A percentile compares a stretch with the other conserved stretches of the same genome.
phyloP scores from a whole-genome alignment of 2,888 invertebrate species.

The Epirrhoe alternata region DNA sequence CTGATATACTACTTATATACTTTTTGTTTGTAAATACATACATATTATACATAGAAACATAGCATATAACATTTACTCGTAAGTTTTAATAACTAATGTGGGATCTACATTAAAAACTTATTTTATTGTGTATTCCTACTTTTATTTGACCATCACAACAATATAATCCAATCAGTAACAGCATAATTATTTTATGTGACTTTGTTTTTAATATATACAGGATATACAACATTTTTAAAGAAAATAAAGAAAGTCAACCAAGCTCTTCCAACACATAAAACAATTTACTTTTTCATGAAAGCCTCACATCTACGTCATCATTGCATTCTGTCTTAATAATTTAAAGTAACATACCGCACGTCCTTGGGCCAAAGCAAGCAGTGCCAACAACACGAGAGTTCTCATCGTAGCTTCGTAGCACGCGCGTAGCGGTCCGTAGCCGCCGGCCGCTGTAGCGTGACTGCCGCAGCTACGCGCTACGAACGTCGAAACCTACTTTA shows the following conservation, averaged over 20 bases:
- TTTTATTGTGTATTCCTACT: no score
- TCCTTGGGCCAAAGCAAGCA: slow-evolving; percentile 77
- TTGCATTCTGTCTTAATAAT: slow-evolving; percentile 33
- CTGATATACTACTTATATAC: no score
- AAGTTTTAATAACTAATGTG: no score
- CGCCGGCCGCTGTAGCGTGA: slow-evolving; percentile 71
- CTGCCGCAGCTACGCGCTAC: slow-evolving; percentile 69
- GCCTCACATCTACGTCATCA: slow-evolving; percentile 17
- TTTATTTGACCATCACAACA: no score
- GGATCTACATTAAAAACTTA: no score
- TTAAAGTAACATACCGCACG: slow-evolving; percentile 67
- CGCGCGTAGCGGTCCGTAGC: slow-evolving; percentile 66
- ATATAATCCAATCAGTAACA: no score
- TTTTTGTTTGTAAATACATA: no score
- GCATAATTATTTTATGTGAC: background rate
- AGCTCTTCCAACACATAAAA: background rate
- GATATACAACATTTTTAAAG: no score
- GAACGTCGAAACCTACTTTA: slow-evolving; percentile 32
- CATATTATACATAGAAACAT: no score
- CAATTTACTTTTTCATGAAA: background rate
- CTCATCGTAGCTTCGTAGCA: slow-evolving; percentile 65
- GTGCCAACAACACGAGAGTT: slow-evolving; percentile 70
- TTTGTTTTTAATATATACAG: background rate
- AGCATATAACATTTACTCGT: no score
- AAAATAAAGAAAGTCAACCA: background rate